Percentiles rank a stretch among this genome's conserved stretches.
Conservation (phyloP, 2,113 vertebrate species). For the Myotis brandtii region DNA sequence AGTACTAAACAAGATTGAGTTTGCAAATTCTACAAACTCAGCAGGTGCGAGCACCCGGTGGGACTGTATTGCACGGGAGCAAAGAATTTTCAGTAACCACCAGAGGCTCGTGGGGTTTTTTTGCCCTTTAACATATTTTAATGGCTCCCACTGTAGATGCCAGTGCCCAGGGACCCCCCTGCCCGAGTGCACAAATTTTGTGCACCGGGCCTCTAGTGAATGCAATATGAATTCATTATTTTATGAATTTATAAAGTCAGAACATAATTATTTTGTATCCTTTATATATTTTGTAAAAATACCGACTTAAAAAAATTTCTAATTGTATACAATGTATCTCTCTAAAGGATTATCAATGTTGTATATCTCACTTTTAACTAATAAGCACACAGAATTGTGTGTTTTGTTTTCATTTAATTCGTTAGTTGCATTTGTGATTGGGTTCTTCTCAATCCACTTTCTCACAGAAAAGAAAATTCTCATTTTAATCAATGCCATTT, state of each 20-base stretch:
- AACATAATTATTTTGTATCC: neutral
- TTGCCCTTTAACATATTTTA: too few species aligned
- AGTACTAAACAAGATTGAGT: neutral
- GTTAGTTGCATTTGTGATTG: conserved; percentile 46
- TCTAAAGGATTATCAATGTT: neutral
- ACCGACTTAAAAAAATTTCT: conserved; percentile 15
- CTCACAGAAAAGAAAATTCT: conserved; percentile 52
- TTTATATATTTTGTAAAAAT: conserved; percentile 46
- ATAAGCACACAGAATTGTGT: neutral
- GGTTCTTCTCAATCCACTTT: neutral
- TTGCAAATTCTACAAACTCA: neutral
- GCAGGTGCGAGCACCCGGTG: too few species aligned
- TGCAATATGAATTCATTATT: neutral
- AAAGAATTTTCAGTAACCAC: too few species aligned
- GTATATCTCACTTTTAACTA: neutral
- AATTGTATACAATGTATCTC: neutral
- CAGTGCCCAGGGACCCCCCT: too few species aligned
- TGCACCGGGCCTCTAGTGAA: too few species aligned
- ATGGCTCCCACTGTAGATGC: too few species aligned
- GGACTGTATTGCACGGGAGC: too few species aligned
- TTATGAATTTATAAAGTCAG: neutral
- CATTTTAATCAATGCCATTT: conserved; percentile 50
- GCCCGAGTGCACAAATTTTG: too few species aligned
- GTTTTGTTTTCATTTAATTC: conserved; percentile 50
- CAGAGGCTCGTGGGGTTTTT: too few species aligned